A percentile compares a stretch with the other conserved stretches of the same genome.
Evolutionary conservation across 2,888 invertebrate genomes (phyloP).

Genomic region (Zaprionus obscuricornis): DNA sequence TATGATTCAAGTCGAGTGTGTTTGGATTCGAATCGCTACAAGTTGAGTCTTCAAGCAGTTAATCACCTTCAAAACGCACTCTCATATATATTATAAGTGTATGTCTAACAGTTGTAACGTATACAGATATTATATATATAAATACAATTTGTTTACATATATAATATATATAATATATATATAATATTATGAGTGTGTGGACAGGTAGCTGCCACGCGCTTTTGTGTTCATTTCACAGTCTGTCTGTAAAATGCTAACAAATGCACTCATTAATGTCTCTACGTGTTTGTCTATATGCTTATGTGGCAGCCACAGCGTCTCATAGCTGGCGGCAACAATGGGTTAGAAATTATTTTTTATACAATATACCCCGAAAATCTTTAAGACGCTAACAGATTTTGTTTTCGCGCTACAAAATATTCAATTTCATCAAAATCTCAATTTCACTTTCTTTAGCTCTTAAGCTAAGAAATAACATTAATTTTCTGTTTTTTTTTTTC

Average conservation of each 20-base stretch:
- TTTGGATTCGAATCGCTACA: constrained; percentile 7
- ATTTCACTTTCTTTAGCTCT: constrained; percentile 8
- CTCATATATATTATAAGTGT: constrained; percentile 14
- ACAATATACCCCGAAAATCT: constrained; percentile 13
- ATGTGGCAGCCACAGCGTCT: constrained; percentile 17
- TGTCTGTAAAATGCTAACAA: constrained; percentile 63
- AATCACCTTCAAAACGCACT: constrained; percentile 47
- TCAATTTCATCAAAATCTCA: not conserved
- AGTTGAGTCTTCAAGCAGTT: too few species aligned
- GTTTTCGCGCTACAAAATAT: too few species aligned
- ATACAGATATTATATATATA: too few species aligned
- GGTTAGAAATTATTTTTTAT: constrained; percentile 27
- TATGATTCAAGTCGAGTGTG: not conserved
- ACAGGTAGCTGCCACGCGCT: constrained; percentile 35
- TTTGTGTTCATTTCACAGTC: constrained; percentile 58
- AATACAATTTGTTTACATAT: constrained; percentile 3
- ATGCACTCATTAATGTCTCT: constrained; percentile 52
- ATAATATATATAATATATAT: constrained; percentile 8
- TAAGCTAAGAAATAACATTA: not conserved
- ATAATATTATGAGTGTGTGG: not conserved
- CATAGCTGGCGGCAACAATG: constrained; percentile 42
- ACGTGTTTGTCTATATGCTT: constrained; percentile 3
- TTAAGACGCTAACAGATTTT: too few species aligned
- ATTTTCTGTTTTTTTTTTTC: too few species aligned
- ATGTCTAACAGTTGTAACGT: too few species aligned